A percentile compares a stretch with the other conserved stretches of the same genome.
phyloP scores from a whole-genome alignment of 2,888 invertebrate species.

The Drosophila suboccidentalis region DNA sequence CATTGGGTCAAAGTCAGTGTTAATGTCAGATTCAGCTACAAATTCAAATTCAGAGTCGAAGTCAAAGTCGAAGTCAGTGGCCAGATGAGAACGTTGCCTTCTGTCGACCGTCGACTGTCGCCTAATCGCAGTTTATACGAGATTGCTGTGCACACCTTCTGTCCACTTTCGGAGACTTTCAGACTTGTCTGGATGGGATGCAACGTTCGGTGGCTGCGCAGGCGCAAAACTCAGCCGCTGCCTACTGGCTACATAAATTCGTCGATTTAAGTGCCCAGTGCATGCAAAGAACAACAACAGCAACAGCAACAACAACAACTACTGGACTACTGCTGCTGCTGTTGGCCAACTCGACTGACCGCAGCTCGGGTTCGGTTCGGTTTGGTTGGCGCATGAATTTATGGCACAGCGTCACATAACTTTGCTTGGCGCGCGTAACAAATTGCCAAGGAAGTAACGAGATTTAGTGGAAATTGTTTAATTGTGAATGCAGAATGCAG shows the following conservation, averaged over 20 bases:
- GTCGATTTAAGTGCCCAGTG: conserved; percentile 78
- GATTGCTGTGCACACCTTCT: conserved; percentile 77
- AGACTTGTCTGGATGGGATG: conserved; percentile 12
- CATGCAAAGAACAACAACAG: conserved; percentile 57
- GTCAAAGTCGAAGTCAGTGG: conserved; percentile 7
- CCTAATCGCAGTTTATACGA: conserved; percentile 84
- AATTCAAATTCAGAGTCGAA: conserved; percentile 18
- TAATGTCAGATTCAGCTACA: conserved; percentile 4
- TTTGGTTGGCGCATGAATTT: conserved; percentile 80
- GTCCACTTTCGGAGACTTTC: conserved; percentile 58
- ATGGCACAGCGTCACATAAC: conserved; percentile 85
- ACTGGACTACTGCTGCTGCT: conserved; percentile 33
- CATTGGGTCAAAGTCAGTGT: conserved; percentile 68
- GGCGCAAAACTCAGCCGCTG: conserved; percentile 49
- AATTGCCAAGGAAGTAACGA: conserved; percentile 84
- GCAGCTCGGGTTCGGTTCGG: conserved; percentile 55
- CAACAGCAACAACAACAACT: conserved; percentile 49
- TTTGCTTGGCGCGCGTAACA: conserved; percentile 84
- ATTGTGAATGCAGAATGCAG: conserved; percentile 83
- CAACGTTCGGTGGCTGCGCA: conserved; percentile 60
- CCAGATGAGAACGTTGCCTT: conserved; percentile 25
- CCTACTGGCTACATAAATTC: conserved; percentile 74
- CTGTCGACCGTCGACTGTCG: conserved; percentile 73
- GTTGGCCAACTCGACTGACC: conserved; percentile 36
- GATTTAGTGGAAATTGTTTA: conserved; percentile 85